Evolutionary conservation across 2,797 vertebrate species (phyloP).

Genomic region (Passerculus sandwichensis): DNA sequence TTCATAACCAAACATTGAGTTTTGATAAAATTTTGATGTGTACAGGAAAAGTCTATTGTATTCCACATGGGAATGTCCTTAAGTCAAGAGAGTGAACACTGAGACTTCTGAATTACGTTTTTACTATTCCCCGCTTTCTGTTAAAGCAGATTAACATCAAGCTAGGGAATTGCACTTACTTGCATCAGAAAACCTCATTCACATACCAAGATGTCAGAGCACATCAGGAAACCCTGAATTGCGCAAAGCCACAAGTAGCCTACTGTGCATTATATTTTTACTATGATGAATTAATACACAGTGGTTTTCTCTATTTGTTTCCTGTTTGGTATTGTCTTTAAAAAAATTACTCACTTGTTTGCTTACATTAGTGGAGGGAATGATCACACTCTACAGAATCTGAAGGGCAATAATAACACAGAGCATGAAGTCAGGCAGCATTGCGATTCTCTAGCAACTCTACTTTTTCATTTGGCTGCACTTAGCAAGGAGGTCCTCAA

Average conservation of each 20-base stretch:
- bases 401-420: background rate
- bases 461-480: background rate
- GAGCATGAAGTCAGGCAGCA: background rate
- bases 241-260: slow-evolving; percentile 44
- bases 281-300: background rate
- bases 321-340: background rate
- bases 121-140: background rate
- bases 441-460: background rate
- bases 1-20: rapidly evolving
- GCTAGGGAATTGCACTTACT: slow-evolving; percentile 30
- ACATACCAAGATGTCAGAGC: slow-evolving; percentile 54
- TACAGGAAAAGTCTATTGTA: background rate
- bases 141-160: slow-evolving; percentile 13
- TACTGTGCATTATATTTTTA: slow-evolving; percentile 31
- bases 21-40: background rate
- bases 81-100: background rate
- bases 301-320: slow-evolving; percentile 53
- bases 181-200: slow-evolving; percentile 69
- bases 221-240: slow-evolving; percentile 49
- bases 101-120: background rate
- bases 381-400: background rate
- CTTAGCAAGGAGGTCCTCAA: background rate
- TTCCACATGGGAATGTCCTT: background rate
- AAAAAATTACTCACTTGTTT: slow-evolving; percentile 36
- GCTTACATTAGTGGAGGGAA: background rate